Conservation (phyloP, 2,888 invertebrate genomes). For the Rotaria macrura region DNA sequence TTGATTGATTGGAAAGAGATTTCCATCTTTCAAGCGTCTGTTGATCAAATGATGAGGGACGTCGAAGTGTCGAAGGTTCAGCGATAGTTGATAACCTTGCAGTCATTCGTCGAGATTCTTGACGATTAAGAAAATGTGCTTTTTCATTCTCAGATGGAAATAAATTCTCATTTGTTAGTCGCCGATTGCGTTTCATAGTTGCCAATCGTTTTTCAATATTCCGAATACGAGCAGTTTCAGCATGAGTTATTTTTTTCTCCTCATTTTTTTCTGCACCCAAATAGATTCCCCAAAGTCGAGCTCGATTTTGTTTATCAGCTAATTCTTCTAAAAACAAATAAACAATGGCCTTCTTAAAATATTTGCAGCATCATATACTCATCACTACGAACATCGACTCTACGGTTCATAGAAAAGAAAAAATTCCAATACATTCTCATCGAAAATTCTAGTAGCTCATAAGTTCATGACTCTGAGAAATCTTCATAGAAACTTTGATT, state of each 20-base stretch:
- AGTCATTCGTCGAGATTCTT: background rate
- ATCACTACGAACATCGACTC: too few species aligned
- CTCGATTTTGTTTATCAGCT: slow-evolving; percentile 8
- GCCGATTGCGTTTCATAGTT: background rate
- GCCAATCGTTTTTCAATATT: slow-evolving; percentile 12
- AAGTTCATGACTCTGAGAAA: too few species aligned
- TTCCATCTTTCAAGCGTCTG: slow-evolving; percentile 8
- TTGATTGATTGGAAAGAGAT: background rate
- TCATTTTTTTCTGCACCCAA: background rate
- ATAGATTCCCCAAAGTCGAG: background rate
- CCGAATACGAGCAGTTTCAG: background rate
- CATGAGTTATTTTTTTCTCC: background rate
- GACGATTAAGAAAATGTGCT: background rate
- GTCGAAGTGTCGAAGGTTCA: background rate
- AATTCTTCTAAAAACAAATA: background rate
- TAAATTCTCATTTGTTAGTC: background rate
- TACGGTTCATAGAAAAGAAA: too few species aligned
- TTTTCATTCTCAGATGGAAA: background rate
- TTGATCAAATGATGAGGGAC: background rate
- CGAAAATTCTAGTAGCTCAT: too few species aligned
- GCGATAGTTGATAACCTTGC: background rate
- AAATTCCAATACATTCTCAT: too few species aligned
- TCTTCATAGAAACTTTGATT: too few species aligned
- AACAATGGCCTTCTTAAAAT: too few species aligned
- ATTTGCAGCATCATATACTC: too few species aligned